Base-by-base conservation (phyloP, 1,140 invertebrate genomes). In the Drosophila watanabei region DNA sequence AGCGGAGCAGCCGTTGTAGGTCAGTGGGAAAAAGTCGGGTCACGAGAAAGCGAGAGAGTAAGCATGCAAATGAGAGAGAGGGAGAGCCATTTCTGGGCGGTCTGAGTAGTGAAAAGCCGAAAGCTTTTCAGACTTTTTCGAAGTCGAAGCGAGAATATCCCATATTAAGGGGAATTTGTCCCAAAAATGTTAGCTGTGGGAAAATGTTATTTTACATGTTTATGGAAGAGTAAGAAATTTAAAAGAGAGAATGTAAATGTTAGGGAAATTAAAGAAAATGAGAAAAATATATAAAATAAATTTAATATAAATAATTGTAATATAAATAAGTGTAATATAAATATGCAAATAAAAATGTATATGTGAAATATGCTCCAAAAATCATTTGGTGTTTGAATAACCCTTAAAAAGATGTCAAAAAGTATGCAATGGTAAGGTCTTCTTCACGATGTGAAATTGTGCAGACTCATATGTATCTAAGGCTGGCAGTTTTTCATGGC, bases 21-120 rank as follows among this genome's bases (percentile, higher is more conserved):
- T 90, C 85, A 89, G 75, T 90, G 72, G 86, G 78, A 80, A 90
- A 70, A 46, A 43, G 16, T 18, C 16, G 28, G 28, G 13, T 11
- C 30, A 41, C 41, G 39, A 62, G 69, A 54, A n/a, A 43, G 7
- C 32, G n/a, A 24, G 14, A 35, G 35, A 68, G 3, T 24, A 24
- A 24, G 24, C 24, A 24, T 3, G 24, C 1, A 24, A 24, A 24
- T 24, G 41, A 51, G 52, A 41, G 20, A 24, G 43, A 8, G 11
- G 46, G 43, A 30, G 41, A 46, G 65, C 37, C 24, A 46, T 32
- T 51, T 41, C 45, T 9, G 13, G 9, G 32, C 35, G 41, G 18
- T 56, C 33, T 20, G 59, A 51, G 63, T 30, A 20, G 14, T 2
- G 4, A 45, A 61, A 58, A 1, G 52, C 8, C 39, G 51, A 51